Conservation (phyloP, 2,797 vertebrate species). For the Tragopan temminckii region DNA sequence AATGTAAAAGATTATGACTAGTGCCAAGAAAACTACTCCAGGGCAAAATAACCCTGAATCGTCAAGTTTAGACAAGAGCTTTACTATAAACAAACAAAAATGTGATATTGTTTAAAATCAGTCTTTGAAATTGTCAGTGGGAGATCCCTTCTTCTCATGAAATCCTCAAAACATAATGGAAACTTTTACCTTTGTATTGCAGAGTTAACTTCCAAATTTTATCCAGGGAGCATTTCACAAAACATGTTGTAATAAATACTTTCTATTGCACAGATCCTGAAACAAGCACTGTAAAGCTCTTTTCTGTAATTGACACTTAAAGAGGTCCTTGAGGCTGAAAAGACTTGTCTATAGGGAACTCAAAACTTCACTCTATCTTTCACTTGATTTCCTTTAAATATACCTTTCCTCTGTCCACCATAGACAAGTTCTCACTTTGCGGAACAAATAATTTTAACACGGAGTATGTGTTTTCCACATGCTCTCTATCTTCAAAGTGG, state of each 20-base stretch:
- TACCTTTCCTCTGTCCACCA: neutral
- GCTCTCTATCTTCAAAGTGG: neutral
- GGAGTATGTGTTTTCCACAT: neutral
- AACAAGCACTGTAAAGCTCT: neutral
- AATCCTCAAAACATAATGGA: constrained; percentile 10
- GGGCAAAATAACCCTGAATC: constrained; percentile 66
- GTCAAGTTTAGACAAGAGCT: constrained; percentile 74
- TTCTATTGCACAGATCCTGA: neutral
- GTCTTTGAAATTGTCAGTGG: constrained; percentile 70
- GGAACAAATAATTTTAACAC: neutral
- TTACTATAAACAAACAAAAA: constrained; percentile 73
- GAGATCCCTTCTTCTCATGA: constrained; percentile 23
- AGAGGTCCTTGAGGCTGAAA: neutral
- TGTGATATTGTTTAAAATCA: constrained; percentile 60
- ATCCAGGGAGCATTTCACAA: constrained; percentile 10
- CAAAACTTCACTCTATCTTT: neutral
- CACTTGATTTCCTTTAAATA: neutral
- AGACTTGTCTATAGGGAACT: neutral
- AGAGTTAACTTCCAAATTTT: constrained; percentile 6
- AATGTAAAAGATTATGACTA: constrained; percentile 62
- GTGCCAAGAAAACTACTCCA: constrained; percentile 68
- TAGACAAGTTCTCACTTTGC: neutral
- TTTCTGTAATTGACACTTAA: neutral
- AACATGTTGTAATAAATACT: neutral
- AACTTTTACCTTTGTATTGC: constrained; percentile 41